Evolutionary conservation across 2,888 invertebrate genomes (phyloP).

Genomic region (Hypselothyrea guttata): DNA sequence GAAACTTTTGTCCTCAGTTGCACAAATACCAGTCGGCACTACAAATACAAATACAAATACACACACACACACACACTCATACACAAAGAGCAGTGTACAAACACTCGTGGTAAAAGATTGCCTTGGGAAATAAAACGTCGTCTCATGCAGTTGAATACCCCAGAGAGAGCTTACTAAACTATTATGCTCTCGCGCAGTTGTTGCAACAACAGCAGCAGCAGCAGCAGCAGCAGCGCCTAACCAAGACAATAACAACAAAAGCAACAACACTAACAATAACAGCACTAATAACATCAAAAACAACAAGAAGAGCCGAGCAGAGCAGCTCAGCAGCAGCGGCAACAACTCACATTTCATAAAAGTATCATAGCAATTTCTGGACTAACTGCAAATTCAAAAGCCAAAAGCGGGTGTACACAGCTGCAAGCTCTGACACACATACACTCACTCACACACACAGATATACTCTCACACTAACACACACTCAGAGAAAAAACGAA

Average conservation of each 20-base stretch:
- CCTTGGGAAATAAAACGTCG: conserved; percentile 78
- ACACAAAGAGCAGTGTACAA: conserved; percentile 55
- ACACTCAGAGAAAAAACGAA: too few relatives aligned
- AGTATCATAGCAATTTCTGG: conserved; percentile 52
- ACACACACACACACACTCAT: conserved; percentile 17
- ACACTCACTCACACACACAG: conserved; percentile 15
- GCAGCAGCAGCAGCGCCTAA: conserved; percentile 53
- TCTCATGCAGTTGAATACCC: conserved; percentile 75
- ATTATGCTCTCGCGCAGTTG: conserved; percentile 64
- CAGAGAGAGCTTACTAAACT: conserved; percentile 76
- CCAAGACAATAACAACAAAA: conserved; percentile 33
- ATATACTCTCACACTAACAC: not conserved
- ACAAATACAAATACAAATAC: conserved; percentile 26
- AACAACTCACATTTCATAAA: conserved; percentile 57
- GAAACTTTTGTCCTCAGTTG: conserved; percentile 74
- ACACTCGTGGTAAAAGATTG: conserved; percentile 75
- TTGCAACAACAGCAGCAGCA: conserved; percentile 8
- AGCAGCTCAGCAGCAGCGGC: conserved; percentile 2
- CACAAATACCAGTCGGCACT: conserved; percentile 57
- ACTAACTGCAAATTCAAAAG: conserved; percentile 71
- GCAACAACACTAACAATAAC: conserved; percentile 46
- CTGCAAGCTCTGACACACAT: conserved; percentile 36
- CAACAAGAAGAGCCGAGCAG: conserved; percentile 50
- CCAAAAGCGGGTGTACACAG: conserved; percentile 47
- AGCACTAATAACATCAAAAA: conserved; percentile 68